Evolutionary conservation across 2,113 vertebrate genomes (phyloP).

Genomic region (Pimephales promelas): DNA sequence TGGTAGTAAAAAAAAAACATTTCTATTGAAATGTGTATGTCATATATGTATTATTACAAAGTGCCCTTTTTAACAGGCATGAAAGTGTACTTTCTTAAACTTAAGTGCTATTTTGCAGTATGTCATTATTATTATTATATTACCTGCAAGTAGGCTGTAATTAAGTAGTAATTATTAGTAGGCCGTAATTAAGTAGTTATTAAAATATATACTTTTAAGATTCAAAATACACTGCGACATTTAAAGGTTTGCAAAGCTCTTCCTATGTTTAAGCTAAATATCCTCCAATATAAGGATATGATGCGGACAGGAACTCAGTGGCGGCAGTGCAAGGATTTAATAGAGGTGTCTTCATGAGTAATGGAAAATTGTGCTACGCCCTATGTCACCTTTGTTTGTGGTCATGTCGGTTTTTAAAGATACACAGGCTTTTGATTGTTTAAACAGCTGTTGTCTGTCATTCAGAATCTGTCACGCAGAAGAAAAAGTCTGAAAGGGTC

Average conservation of each 20-base stretch:
- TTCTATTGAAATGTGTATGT: not conserved
- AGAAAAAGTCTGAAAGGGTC: conserved; percentile 61
- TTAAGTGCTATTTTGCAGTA: no score
- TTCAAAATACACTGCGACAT: no score
- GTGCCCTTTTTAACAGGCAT: no score
- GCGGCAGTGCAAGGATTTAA: not conserved
- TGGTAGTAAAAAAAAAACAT: not conserved
- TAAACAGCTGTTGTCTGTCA: conserved; percentile 73
- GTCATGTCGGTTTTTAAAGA: conserved; percentile 51
- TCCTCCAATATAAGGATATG: not conserved
- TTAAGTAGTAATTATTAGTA: no score
- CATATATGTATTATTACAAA: not conserved
- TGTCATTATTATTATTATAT: no score
- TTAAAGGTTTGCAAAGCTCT: not conserved
- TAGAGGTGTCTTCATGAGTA: not conserved
- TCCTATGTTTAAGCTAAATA: conserved; percentile 8
- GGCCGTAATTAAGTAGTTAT: no score
- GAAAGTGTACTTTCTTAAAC: no score
- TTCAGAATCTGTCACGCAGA: conserved; percentile 45
- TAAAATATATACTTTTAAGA: no score
- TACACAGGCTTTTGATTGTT: conserved; percentile 61
- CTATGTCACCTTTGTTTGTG: conserved; percentile 35
- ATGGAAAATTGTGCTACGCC: conserved; percentile 38
- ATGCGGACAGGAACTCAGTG: not conserved
- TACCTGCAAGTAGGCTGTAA: no score